Evolutionary conservation across 2,797 vertebrate genomes (phyloP).

Genomic region (Eleutherodactylus coqui): DNA sequence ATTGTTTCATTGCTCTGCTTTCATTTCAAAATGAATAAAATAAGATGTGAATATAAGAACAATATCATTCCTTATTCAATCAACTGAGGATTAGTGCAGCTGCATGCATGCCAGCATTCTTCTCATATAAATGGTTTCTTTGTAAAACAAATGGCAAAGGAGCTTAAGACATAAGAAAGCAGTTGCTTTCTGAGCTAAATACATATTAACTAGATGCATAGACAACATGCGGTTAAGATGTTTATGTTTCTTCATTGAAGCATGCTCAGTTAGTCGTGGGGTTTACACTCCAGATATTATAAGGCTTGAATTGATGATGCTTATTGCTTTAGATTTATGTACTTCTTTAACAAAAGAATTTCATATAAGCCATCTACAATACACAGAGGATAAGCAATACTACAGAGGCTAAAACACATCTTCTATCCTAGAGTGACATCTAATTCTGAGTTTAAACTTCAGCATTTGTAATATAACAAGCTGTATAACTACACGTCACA

Average conservation of each 20-base stretch:
- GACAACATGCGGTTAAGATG: slow-evolving; percentile 66
- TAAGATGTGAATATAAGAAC: slow-evolving; percentile 47
- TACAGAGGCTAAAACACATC: too few species aligned
- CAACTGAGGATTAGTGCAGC: slow-evolving; percentile 63
- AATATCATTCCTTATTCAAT: slow-evolving; percentile 64
- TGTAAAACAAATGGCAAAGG: slow-evolving; percentile 64
- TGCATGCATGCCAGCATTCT: slow-evolving; percentile 65
- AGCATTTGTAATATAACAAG: too few species aligned
- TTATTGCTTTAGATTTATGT: not conserved
- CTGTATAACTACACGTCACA: too few species aligned
- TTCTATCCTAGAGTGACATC: too few species aligned
- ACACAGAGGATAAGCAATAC: not conserved
- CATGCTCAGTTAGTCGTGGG: slow-evolving; percentile 71
- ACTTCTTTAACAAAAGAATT: not conserved
- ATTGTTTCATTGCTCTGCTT: slow-evolving; percentile 29
- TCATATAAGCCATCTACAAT: not conserved
- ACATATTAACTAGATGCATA: slow-evolving; percentile 67
- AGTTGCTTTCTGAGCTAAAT: slow-evolving; percentile 70
- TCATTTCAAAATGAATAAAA: slow-evolving; percentile 43
- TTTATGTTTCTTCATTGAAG: slow-evolving; percentile 70
- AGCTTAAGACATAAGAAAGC: slow-evolving; percentile 65
- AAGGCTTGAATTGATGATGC: not conserved
- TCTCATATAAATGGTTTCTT: slow-evolving; percentile 62
- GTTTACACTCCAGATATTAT: not conserved
- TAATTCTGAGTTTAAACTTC: too few species aligned